Conservation (phyloP, 2,888 invertebrate species). For the Lumbricus terrestris region DNA sequence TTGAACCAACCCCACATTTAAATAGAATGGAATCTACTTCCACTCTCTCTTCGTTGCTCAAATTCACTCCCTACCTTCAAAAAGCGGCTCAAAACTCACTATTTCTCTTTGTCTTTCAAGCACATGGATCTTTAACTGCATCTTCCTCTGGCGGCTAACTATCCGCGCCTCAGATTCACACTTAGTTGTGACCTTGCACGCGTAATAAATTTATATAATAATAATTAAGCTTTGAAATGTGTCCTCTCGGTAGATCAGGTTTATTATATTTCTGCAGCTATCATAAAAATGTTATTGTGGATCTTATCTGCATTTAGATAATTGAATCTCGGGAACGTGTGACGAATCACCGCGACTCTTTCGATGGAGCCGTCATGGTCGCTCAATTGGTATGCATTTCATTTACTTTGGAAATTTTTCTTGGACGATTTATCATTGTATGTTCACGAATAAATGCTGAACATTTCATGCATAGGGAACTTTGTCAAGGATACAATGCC, state of each 20-base stretch:
- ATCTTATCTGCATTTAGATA: not conserved
- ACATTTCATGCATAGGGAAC: not conserved
- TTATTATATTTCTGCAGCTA: not conserved
- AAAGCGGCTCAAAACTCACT: too few relatives aligned
- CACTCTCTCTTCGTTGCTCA: too few relatives aligned
- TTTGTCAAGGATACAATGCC: not conserved
- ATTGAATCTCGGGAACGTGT: conserved; percentile 4
- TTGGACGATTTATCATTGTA: not conserved
- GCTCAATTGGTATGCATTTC: not conserved
- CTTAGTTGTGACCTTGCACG: too few relatives aligned
- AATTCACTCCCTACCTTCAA: too few relatives aligned
- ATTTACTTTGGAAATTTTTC: not conserved
- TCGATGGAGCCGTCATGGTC: not conserved
- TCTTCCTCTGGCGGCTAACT: too few relatives aligned
- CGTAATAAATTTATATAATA: too few relatives aligned
- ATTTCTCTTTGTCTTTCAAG: too few relatives aligned
- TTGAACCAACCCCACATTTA: not conserved
- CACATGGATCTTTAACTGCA: too few relatives aligned
- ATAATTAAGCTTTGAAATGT: not conserved
- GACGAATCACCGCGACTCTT: not conserved
- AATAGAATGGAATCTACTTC: too few relatives aligned
- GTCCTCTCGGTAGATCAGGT: not conserved
- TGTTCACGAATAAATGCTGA: not conserved
- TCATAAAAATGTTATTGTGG: not conserved
- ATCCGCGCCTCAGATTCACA: too few relatives aligned